Evolutionary conservation across 2,113 vertebrate species (phyloP).

Genomic region (Cyrtonyx montezumae): DNA sequence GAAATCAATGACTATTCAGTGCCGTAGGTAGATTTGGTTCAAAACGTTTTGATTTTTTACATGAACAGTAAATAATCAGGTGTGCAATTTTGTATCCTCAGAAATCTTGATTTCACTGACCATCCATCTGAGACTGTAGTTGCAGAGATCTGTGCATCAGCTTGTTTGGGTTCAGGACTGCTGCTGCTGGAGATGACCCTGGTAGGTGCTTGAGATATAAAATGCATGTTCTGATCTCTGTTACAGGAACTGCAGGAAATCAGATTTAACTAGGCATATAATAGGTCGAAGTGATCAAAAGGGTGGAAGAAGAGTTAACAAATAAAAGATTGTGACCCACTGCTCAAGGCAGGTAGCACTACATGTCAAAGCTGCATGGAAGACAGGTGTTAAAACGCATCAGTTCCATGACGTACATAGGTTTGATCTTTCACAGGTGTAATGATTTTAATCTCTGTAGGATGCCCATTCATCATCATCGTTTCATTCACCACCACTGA

Average conservation of each 20-base stretch:
- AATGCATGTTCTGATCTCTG: conserved; percentile 31
- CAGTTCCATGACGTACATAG: neutral
- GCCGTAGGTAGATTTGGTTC: neutral
- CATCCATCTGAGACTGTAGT: neutral
- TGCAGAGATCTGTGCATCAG: neutral
- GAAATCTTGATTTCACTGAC: neutral
- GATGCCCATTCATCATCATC: neutral
- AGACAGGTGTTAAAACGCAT: conserved; percentile 15
- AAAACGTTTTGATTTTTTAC: neutral
- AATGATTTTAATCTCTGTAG: conserved; percentile 1
- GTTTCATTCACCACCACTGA: neutral
- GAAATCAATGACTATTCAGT: neutral
- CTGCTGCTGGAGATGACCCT: conserved; percentile 7
- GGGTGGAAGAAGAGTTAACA: conserved; percentile 34
- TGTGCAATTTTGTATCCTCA: neutral
- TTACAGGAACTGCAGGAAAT: neutral
- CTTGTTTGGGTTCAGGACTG: conserved; percentile 18
- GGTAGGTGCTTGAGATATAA: neutral
- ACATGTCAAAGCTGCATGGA: neutral
- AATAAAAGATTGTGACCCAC: conserved; percentile 35
- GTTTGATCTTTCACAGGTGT: conserved; percentile 34
- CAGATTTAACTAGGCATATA: conserved; percentile 36
- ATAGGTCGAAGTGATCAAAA: conserved; percentile 37
- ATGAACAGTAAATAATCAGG: neutral
- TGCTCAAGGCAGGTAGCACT: conserved; percentile 24